Evolutionary conservation across 2,113 vertebrate species (phyloP).

Genomic region (Carettochelys insculpta): DNA sequence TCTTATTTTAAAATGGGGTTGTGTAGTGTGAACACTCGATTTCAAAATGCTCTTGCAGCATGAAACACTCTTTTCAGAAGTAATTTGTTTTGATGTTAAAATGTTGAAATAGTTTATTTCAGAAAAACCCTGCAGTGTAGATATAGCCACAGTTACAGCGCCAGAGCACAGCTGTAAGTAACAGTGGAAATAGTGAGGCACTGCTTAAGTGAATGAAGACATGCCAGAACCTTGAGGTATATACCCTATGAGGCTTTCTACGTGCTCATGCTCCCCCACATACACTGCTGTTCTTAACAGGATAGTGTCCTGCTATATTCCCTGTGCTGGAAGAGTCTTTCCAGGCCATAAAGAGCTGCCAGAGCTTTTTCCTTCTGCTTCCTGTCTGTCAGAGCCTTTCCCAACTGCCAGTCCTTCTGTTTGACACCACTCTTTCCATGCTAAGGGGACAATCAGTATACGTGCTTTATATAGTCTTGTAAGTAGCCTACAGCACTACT

Average conservation of each 20-base stretch:
- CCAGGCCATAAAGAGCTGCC: neutral
- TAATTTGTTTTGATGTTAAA: too few species aligned
- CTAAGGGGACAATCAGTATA: neutral
- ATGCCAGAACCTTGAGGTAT: neutral
- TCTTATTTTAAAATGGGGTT: too few species aligned
- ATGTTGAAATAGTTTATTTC: too few species aligned
- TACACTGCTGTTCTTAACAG: neutral
- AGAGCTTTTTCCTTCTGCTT: neutral
- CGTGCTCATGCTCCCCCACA: neutral
- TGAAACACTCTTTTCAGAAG: too few species aligned
- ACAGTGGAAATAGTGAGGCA: neutral
- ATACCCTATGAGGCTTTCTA: neutral
- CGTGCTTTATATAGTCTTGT: neutral
- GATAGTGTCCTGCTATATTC: neutral
- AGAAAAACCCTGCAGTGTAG: too few species aligned
- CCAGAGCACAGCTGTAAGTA: neutral
- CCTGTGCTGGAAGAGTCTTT: neutral
- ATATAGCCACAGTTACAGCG: neutral
- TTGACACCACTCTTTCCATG: neutral
- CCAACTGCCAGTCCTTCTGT: neutral
- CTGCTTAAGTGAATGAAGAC: neutral
- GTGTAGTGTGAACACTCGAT: too few species aligned
- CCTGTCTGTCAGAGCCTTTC: neutral
- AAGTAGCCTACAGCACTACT: neutral
- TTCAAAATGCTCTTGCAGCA: too few species aligned